Conservation (phyloP, 1,140 invertebrate species). For the Brachionus koreanus region DNA sequence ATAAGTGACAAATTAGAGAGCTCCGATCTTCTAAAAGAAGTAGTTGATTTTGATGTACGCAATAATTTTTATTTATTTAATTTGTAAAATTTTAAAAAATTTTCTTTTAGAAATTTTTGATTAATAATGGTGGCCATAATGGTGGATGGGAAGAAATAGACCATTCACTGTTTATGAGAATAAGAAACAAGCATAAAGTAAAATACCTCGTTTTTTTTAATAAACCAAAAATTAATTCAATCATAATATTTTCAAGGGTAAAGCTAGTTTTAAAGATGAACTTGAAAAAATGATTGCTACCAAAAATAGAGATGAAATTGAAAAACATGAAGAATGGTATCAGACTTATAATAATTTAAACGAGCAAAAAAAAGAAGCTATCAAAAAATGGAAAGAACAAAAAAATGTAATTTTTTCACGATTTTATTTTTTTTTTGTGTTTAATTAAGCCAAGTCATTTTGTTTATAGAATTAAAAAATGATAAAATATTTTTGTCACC, state of each 20-base stretch:
- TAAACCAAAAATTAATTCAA: neutral
- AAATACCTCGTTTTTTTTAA: neutral
- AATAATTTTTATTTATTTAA: neutral
- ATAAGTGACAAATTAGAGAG: conserved; percentile 51
- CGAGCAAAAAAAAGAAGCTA: conserved; percentile 56
- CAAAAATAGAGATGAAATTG: conserved; percentile 52
- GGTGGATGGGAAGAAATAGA: conserved; percentile 59
- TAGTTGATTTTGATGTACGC: conserved; percentile 55
- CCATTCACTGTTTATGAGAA: conserved; percentile 56
- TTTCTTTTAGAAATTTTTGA: conserved; percentile 55
- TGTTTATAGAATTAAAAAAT: too few species aligned
- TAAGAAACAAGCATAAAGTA: conserved; percentile 54
- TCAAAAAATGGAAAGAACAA: conserved; percentile 54
- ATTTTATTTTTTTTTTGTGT: neutral
- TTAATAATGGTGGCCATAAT: conserved; percentile 53
- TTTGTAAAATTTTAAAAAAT: neutral
- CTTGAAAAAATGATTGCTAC: conserved; percentile 51
- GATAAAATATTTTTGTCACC: too few species aligned
- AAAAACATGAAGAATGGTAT: conserved; percentile 56
- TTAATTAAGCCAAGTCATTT: too few species aligned
- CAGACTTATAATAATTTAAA: conserved; percentile 53
- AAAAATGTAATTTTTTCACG: conserved; percentile 50
- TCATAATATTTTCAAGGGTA: conserved; percentile 47
- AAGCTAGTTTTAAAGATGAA: conserved; percentile 51
- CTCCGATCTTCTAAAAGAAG: conserved; percentile 54